Evolutionary conservation across 2,113 vertebrate species (phyloP).

Genomic region (Orthonyx spaldingii): DNA sequence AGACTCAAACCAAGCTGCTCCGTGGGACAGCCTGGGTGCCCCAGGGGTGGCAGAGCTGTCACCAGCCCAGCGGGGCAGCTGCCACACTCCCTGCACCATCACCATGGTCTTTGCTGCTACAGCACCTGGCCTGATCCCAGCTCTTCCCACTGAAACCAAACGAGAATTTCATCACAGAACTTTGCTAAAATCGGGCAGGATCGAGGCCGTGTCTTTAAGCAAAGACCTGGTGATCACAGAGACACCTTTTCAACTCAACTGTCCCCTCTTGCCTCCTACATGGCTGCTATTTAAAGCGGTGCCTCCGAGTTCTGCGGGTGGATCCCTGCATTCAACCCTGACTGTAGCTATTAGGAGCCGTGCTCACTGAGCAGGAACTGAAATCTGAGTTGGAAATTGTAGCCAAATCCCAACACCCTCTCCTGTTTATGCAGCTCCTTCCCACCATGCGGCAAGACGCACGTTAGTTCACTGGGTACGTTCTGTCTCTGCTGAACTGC

Average conservation of each 20-base stretch:
- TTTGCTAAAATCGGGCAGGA: neutral
- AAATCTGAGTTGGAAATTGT: constrained; percentile 50
- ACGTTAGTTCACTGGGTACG: constrained; percentile 46
- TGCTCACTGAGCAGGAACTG: constrained; percentile 44
- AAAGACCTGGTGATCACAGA: neutral
- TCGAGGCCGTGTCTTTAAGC: neutral
- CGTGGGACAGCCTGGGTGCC: neutral
- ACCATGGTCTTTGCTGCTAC: neutral
- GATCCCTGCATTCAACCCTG: constrained; percentile 31
- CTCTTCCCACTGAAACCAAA: neutral
- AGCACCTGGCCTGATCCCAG: neutral
- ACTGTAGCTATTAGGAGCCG: constrained; percentile 51
- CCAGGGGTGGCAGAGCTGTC: neutral
- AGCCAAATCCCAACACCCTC: constrained; percentile 64
- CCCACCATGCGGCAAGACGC: constrained; percentile 50
- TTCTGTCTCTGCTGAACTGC: constrained; percentile 53
- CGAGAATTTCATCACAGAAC: neutral
- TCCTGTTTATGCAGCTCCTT: constrained; percentile 57
- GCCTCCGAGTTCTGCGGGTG: constrained; percentile 33
- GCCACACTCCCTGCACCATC: neutral
- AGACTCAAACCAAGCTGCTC: neutral
- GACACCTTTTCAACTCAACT: constrained; percentile 2
- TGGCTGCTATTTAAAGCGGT: constrained; percentile 30
- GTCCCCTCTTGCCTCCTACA: constrained; percentile 42
- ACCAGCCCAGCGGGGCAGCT: neutral